Evolutionary conservation across 2,113 vertebrate species (phyloP), one percentile per base, ranked within the genome.

Genomic region (Otolemur garnettii): DNA sequence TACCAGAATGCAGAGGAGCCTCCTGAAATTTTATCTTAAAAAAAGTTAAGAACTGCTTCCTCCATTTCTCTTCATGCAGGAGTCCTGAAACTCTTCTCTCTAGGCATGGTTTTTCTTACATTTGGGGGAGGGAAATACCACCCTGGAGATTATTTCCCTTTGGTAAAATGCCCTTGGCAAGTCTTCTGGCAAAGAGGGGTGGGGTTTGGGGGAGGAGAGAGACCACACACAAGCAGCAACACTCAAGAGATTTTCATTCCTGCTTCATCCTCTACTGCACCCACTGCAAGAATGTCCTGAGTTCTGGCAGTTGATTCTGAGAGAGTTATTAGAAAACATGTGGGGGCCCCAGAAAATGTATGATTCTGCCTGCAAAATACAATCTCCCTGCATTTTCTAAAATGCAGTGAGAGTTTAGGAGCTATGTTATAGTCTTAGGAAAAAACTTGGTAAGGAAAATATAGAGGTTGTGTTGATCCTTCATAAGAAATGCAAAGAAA

Each of bases 151-250:
- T 8, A 35, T 93, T 96, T 84, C 53, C 84, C 62, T 77, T 92
- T 55, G 74, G 69, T 89, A 59, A 83, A 95, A 75, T 55, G 68
- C n/a, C 28, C 3, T 90, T 94, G 82, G 96, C 87, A 94, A 68
- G 60, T 62, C 35, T 87, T 85, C 57, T 62, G 28, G 42, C 83
- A n/a, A 12, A 42, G 17, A 77, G 93, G 84, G 84, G 79, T 11
- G 64, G 59, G 38, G 45, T 28, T 13, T 19, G 7, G 3, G 30
- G 45, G 72, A 87, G 18, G 22, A 21, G 53, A 75, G 72, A 57
- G 97, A 96, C 96, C 95, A 98, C 97, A 95, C 95, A 90, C 85
- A 80, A 35, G 55, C 38, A 95, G n/a, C 53, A 77, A 38, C 38
- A 28, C 33, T 71, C 59, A 7, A 7, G 59, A 94, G 33, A 50